phyloP scores from a whole-genome alignment of 2,113 vertebrate genomes.

The Sterrhoptilus dennistouni region DNA sequence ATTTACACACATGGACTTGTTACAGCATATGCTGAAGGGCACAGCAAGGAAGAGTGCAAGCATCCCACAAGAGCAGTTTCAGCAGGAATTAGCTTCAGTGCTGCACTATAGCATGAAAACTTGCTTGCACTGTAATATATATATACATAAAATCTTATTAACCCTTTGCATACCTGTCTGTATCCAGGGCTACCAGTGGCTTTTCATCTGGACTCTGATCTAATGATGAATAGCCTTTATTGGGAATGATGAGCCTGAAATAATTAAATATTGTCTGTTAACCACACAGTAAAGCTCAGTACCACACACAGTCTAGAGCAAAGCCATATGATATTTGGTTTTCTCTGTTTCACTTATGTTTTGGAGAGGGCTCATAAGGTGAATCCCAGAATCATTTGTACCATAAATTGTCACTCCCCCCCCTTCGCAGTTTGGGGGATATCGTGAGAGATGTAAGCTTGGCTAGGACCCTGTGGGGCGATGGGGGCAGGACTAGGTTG shows the following conservation, averaged over 20 bases:
- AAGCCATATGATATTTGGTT: not conserved
- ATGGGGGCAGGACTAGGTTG: not conserved
- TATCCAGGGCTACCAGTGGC: conserved; percentile 91
- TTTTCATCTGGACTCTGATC: conserved; percentile 96
- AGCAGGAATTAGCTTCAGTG: not conserved
- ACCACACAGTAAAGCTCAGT: not conserved
- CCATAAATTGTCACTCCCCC: not conserved
- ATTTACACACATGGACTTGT: not conserved
- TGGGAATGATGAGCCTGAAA: conserved; percentile 89
- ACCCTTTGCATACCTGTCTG: conserved; percentile 83
- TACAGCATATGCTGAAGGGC: not conserved
- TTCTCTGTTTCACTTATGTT: not conserved
- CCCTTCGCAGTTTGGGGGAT: not conserved
- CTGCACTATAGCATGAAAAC: not conserved
- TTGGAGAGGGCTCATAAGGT: not conserved
- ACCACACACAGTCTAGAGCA: not conserved
- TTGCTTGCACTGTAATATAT: not conserved
- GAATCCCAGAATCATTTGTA: not conserved
- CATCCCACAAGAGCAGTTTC: not conserved
- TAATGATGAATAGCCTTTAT: conserved; percentile 95
- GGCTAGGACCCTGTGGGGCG: not conserved
- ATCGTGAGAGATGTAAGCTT: not conserved
- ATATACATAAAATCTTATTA: not conserved
- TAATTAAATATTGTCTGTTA: not conserved
- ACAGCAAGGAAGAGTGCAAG: not conserved